phyloP scores from a whole-genome alignment of 2,113 vertebrate genomes.

The Columba livia region DNA sequence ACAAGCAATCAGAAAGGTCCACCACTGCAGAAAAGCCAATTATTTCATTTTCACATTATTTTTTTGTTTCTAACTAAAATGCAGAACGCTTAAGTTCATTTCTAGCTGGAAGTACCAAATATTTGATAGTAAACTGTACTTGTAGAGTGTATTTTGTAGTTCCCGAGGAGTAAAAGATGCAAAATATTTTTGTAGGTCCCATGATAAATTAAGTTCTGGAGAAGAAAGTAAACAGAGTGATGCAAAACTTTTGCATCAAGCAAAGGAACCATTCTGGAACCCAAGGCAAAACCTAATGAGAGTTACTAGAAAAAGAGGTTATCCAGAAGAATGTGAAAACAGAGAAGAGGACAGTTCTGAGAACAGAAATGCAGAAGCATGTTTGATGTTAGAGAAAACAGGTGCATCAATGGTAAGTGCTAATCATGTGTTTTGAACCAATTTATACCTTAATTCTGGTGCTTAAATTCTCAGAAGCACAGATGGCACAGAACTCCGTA shows the following conservation, averaged over 20 bases:
- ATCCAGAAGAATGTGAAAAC: neutral
- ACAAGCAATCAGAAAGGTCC: neutral
- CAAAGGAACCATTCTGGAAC: neutral
- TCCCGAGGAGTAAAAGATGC: neutral
- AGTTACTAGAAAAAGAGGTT: neutral
- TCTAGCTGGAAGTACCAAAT: neutral
- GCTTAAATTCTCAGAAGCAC: neutral
- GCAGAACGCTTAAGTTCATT: neutral
- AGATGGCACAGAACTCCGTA: neutral
- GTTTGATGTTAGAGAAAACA: neutral
- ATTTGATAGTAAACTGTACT: neutral
- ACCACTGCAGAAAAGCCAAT: neutral
- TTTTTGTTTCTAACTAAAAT: neutral
- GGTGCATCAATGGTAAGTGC: neutral
- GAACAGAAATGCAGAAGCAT: neutral
- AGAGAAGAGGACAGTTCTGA: neutral
- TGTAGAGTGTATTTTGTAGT: neutral
- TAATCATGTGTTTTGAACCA: neutral
- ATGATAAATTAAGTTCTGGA: neutral
- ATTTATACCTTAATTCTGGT: neutral
- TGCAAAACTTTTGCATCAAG: neutral
- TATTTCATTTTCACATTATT: fast-evolving
- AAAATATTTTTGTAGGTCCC: conserved; percentile 23
- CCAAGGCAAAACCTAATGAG: neutral
- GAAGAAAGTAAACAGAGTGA: neutral